Percentiles rank a stretch among this genome's conserved stretches.
These are phyloP conservation scores for Escarpia spicata DNA, from an alignment of 2,888 invertebrate species.

Conservation along the genomic window DNA sequence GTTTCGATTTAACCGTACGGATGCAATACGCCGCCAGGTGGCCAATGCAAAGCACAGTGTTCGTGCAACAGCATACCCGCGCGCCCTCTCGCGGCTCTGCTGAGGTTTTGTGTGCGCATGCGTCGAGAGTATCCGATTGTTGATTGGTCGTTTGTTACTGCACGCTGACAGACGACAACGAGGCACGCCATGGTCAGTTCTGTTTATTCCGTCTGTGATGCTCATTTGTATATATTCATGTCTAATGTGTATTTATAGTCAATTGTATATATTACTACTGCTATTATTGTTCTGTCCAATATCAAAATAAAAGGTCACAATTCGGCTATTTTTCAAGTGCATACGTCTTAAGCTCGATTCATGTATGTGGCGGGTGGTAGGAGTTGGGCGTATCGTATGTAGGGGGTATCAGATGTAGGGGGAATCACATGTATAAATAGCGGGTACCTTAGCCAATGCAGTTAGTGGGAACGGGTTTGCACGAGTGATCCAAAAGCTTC, in stretches of 20 bases:
- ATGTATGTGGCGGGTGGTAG: background rate
- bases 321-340: conserved; percentile 16
- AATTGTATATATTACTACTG: conserved; percentile 16
- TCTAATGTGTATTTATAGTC: conserved; percentile 5
- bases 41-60: background rate
- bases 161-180: background rate
- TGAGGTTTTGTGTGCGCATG: conserved; percentile 16
- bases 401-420: background rate
- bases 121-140: background rate
- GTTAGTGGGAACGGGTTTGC: background rate
- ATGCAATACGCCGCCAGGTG: background rate
- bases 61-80: background rate
- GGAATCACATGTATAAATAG: background rate
- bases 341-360: conserved; percentile 7
- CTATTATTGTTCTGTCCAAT: conserved; percentile 12
- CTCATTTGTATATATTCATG: conserved; percentile 12
- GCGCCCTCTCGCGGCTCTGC: background rate
- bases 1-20: background rate
- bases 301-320: conserved; percentile 16
- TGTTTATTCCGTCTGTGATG: conserved; percentile 13
- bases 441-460: background rate
- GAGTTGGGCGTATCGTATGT: background rate
- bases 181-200: background rate
- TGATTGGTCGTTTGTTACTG: conserved; percentile 16
- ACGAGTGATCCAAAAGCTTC: background rate